These are phyloP conservation scores for Amphiura filiformis DNA, from an alignment of 35 echinoderm and acorn worm species.

Conservation along the genomic window DNA sequence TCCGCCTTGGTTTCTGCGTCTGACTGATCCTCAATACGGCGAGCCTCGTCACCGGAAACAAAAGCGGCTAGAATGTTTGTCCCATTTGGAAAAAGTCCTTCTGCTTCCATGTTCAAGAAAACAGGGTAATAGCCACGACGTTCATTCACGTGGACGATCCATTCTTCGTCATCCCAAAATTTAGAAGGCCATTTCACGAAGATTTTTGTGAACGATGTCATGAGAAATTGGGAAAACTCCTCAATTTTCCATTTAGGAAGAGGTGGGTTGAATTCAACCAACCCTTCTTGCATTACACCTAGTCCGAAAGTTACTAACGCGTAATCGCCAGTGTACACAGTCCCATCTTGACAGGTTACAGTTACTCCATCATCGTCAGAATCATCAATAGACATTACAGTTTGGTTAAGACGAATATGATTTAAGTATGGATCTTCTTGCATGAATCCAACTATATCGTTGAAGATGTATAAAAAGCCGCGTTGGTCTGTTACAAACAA, in stretches of 20 bases:
- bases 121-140: slow-evolving; percentile 42
- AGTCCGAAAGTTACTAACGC: slow-evolving; percentile 38
- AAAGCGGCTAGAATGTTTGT: slow-evolving; percentile 37
- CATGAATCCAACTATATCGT: slow-evolving; percentile 11
- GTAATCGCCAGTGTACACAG: slow-evolving; percentile 22
- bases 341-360: slow-evolving; percentile 26
- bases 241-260: slow-evolving; percentile 49
- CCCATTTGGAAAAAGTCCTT: not conserved
- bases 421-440: slow-evolving; percentile 27
- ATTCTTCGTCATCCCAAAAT: slow-evolving; percentile 47
- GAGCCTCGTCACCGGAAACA: slow-evolving; percentile 37
- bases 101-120: slow-evolving; percentile 34
- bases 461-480: slow-evolving; percentile 33
- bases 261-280: slow-evolving; percentile 18
- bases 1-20: slow-evolving; percentile 17
- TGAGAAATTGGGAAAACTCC: slow-evolving; percentile 39
- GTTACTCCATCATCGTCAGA: not conserved
- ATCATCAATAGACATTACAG: slow-evolving; percentile 3
- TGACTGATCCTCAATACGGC: slow-evolving; percentile 24
- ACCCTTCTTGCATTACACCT: slow-evolving; percentile 40
- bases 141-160: slow-evolving; percentile 27
- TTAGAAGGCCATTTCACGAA: slow-evolving; percentile 33
- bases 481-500: slow-evolving; percentile 44
- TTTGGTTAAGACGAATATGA: slow-evolving; percentile 30
- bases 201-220: slow-evolving; percentile 43